Conservation (phyloP, 2,888 invertebrate genomes). For the Leptopterna dolabrata region DNA sequence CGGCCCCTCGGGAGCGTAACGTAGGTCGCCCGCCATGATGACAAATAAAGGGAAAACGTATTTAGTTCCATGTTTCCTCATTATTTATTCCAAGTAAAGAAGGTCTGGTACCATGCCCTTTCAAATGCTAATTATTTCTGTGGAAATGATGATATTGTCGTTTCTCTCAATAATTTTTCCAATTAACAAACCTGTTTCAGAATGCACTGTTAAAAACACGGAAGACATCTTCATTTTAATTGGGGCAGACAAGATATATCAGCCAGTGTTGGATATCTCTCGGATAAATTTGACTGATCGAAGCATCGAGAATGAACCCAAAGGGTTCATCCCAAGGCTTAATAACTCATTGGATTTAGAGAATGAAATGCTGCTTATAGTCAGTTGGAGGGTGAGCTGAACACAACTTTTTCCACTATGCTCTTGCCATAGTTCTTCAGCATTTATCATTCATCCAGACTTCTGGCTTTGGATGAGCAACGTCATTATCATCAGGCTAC, state of each 20-base stretch:
- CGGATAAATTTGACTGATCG: neutral
- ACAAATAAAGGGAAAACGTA: no score
- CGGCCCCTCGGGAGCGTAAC: no score
- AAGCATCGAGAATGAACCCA: neutral
- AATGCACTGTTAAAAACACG: neutral
- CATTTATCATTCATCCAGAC: neutral
- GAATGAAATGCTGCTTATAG: constrained; percentile 19
- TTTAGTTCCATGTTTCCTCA: no score
- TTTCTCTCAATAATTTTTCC: no score
- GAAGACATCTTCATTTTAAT: constrained; percentile 26
- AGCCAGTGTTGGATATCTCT: neutral
- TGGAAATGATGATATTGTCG: no score
- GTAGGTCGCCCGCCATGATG: no score
- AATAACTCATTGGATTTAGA: constrained; percentile 11
- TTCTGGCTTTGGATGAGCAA: no score
- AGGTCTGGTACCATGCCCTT: no score
- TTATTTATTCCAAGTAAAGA: no score
- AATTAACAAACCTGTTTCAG: neutral
- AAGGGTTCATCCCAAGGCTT: neutral
- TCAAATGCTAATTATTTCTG: no score
- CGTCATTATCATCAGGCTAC: no score
- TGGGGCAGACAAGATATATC: neutral
- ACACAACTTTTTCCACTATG: neutral
- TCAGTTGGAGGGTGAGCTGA: constrained; percentile 33
- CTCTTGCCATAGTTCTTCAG: neutral